Evolutionary conservation across 2,888 invertebrate species (phyloP), one percentile per base, ranked within the genome.

Genomic region (Orthosia incerta): DNA sequence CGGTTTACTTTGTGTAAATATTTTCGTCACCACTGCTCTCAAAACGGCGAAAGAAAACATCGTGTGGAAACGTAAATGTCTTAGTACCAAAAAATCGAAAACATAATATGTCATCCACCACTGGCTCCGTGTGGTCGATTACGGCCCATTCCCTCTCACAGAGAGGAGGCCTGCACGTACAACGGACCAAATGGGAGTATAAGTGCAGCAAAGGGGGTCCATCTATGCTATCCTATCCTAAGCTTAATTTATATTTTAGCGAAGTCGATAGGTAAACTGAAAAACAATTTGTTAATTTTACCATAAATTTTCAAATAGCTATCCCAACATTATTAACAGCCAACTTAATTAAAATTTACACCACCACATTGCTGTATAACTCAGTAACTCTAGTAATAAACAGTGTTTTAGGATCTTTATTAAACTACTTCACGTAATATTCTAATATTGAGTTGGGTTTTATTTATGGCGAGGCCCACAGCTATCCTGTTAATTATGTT

Each of bases 401-500:
- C 50, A 76, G 63, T 65, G 71, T 68, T 70, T 70, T 62, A 55
- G 65, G 26, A 45, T 57, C 20, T 66, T 65, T 84, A 61, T 51
- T 85, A 68, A 62, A 83, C 60, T 67, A 63, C 23, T 71, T 74
- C 74, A 71, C 57, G 48, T 66, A 75, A 71, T 83, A 86, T 87
- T 75, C 62, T 70, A 55, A 87, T 78, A 87, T 79, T 76, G 82
- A 83, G 73, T 73, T 62, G 74, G 67, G 75, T 79, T 70, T 86
- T 86, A 86, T 86, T 84, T 80, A 87, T 69, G 56, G 67, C 68
- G n/a, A 50, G 15, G 57, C 53, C 71, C 56, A 60, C 45, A 67
- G 75, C n/a, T 82, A 76, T 72, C 68, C 65, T 71, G 82, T 80
- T 86, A 82, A 82, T 82, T 82, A 84, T 74, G 63, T 69, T 77